Evolutionary conservation across 1,140 invertebrate genomes (phyloP), one percentile per base, ranked within the genome.

Genomic region (Drosophila tsacasi): DNA sequence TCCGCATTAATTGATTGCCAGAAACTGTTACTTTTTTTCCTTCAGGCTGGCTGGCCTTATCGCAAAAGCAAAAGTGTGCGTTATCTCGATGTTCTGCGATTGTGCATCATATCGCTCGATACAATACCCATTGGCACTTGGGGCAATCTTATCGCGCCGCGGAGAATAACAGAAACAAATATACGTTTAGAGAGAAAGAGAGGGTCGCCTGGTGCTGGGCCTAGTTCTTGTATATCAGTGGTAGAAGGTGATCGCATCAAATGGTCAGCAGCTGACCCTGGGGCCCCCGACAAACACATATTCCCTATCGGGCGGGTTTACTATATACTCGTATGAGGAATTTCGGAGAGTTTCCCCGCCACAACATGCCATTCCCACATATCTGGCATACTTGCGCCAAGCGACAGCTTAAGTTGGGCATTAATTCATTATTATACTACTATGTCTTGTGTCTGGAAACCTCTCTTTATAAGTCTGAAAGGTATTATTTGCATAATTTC

Each of bases 1-100:
- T 54, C 37, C 61, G 57, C 80, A 90, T 89, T 90, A 89, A 89
- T 89, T 89, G 84, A 89, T 89, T 87, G 74, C 83, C 82, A 62
- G 65, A 71, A 83, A 89, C 83, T 87, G 77, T 78, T 54, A 21
- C 30, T 5, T 35, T 54, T 35, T 32, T 54, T 55, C 21, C 25
- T 77, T 59, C 65, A 42, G 50, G 47, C 59, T 27, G 60, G 60
- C 65, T 27, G 47, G 49, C 49, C 64, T 79, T 64, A 76, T 50
- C 54, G 61, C 62, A 65, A 81, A 78, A 60, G 69, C 76, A 85
- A 89, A 89, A 81, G 69, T 54, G 71, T 65, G 54, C 82, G 73
- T 81, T 84, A 89, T 79, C 69, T 79, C 50, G 44, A 25, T 69
- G 49, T 52, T 39, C 58, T 57, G 40, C 50, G 52, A 68, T 69